Evolutionary conservation across 2,888 invertebrate species (phyloP).

Genomic region (Fragum sueziense): DNA sequence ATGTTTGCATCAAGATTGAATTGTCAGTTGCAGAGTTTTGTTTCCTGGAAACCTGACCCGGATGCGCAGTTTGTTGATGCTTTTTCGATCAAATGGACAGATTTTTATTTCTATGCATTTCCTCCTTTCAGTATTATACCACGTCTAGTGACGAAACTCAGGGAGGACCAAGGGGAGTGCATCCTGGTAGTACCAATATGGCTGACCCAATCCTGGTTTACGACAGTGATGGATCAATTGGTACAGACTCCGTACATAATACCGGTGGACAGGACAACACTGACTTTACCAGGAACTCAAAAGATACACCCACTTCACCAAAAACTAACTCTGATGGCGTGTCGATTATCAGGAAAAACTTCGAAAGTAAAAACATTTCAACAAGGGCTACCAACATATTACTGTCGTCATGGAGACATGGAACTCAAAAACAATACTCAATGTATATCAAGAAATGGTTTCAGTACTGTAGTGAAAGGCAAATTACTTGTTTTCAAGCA

Average conservation of each 20-base stretch:
- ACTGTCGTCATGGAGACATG: conserved; percentile 30
- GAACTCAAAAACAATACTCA: conserved; percentile 43
- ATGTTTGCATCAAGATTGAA: conserved; percentile 46
- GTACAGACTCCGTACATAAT: conserved; percentile 37
- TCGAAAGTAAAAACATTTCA: conserved; percentile 30
- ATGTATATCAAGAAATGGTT: conserved; percentile 41
- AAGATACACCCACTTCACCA: conserved; percentile 34
- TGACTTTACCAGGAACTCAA: conserved; percentile 9
- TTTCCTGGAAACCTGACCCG: conserved; percentile 40
- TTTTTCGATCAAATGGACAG: background rate
- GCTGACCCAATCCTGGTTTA: conserved; percentile 46
- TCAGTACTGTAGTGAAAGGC: conserved; percentile 37
- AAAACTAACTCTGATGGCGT: conserved; percentile 31
- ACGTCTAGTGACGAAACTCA: conserved; percentile 35
- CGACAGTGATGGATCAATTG: conserved; percentile 15
- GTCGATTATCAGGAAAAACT: conserved; percentile 39
- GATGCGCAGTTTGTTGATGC: background rate
- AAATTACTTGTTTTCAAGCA: conserved; percentile 23
- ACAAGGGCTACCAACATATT: conserved; percentile 33
- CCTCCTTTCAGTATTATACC: conserved; percentile 42
- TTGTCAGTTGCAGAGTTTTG: conserved; percentile 23
- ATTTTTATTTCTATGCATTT: conserved; percentile 39
- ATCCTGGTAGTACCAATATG: conserved; percentile 41
- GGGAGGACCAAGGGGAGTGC: conserved; percentile 23
- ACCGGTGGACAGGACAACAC: background rate